Evolutionary conservation across 2,797 vertebrate species (phyloP), one percentile per base, ranked within the genome.

Genomic region (Remorina albescens): DNA sequence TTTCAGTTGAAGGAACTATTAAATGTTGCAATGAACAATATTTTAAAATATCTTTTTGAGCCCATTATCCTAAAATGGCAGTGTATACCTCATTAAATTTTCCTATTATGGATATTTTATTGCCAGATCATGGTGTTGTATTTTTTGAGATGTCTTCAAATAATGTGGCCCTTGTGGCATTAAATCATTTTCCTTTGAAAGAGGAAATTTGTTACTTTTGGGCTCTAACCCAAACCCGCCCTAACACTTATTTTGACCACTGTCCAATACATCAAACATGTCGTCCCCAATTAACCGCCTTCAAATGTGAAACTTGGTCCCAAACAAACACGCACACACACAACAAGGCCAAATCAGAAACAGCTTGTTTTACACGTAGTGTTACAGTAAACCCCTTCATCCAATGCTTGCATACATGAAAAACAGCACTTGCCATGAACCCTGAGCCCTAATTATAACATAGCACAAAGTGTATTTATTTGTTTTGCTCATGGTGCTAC

Each of bases 381-480:
- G 26, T 95, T 95, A 95, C 95, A 58, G 3, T 95, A 94, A 91
- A 94, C 94, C 94, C 89, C 94, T 92, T 94, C 92, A 95, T 80
- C 84, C 82, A 87, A 88, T 90, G 90, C 95, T 72, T 91, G 94
- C 83, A 90, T 89, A 80, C 79, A 90, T 91, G 91, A 94, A 92
- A 95, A 93, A 94, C 90, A 94, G 87, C 85, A 92, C 78, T 81
- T 77, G 91, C 93, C 90, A 88, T 88, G 91, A 96, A 95, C 93
- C 92, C 92, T 85, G 77, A 94, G 92, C 93, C 88, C 93, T 95
- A 96, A 97, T 96, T 96, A 96, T 92, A 95, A 95, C 94, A 95
- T 86, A 93, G 86, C 88, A 92, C 93, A 89, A 87, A 90, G 82
- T 76, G 88, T 78, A 81, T 84, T 86, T 59, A 77, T 81, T 87